Conservation (phyloP, 2,113 vertebrate genomes). For the Bujurquina vittata region DNA sequence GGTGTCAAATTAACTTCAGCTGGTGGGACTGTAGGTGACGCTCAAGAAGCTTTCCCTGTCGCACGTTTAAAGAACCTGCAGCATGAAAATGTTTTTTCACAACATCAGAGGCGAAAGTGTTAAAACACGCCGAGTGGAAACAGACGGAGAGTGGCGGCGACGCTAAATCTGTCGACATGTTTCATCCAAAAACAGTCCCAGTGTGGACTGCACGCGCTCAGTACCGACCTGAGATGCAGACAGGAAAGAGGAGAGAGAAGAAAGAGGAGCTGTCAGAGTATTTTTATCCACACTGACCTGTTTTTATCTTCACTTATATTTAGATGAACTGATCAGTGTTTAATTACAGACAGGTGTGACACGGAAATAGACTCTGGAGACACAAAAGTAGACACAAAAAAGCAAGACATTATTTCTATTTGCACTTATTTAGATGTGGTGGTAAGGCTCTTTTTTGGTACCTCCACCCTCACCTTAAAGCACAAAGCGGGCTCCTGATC, state of each 20-base stretch:
- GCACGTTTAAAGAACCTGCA: background rate
- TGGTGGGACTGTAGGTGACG: background rate
- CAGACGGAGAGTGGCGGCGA: background rate
- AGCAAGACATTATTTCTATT: background rate
- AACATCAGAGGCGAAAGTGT: background rate
- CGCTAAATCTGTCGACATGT: conserved; percentile 22
- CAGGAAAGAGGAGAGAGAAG: background rate
- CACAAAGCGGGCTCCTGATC: background rate
- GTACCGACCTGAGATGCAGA: background rate
- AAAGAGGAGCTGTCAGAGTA: conserved; percentile 32
- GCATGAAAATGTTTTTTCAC: background rate
- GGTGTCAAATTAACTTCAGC: background rate
- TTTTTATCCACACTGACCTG: conserved; percentile 28
- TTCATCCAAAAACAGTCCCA: conserved; percentile 16
- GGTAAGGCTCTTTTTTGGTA: background rate
- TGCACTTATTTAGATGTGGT: background rate
- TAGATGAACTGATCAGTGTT: conserved; percentile 22
- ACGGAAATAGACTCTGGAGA: conserved; percentile 7
- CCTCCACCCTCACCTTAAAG: background rate
- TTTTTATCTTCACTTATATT: conserved; percentile 37
- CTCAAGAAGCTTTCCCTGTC: background rate
- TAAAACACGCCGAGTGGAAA: background rate
- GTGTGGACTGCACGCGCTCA: conserved; percentile 24
- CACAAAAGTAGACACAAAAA: background rate
- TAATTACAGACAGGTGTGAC: background rate